Evolutionary conservation across 2,113 vertebrate species (phyloP).

Genomic region (Pheucticus melanocephalus): DNA sequence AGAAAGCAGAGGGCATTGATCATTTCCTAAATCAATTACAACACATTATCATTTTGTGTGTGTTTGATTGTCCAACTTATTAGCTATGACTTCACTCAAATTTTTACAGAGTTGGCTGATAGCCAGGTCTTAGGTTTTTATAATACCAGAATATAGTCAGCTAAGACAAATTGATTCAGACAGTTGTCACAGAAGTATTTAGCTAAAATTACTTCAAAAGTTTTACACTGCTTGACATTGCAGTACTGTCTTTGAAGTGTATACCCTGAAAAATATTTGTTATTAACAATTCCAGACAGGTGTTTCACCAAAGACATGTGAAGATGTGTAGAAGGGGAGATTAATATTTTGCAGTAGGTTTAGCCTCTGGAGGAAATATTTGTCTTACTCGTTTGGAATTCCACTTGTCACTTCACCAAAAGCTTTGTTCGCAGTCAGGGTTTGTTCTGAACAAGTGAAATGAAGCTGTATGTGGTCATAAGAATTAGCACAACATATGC

Average conservation of each 20-base stretch:
- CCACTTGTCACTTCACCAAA: constrained; percentile 73
- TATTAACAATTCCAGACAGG: constrained; percentile 81
- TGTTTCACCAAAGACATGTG: constrained; percentile 76
- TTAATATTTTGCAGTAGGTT: constrained; percentile 75
- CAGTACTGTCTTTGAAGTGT: constrained; percentile 77
- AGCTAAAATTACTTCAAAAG: constrained; percentile 77
- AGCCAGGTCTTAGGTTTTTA: constrained; percentile 54
- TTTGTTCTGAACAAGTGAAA: constrained; percentile 68
- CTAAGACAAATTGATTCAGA: constrained; percentile 78
- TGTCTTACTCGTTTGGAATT: constrained; percentile 75
- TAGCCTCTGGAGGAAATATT: constrained; percentile 77
- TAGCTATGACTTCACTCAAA: constrained; percentile 33
- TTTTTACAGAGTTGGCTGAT: constrained; percentile 65
- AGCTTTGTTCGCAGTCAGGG: constrained; percentile 48
- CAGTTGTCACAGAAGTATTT: constrained; percentile 81
- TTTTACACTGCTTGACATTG: constrained; percentile 74
- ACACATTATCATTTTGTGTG: neutral
- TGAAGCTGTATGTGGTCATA: constrained; percentile 56
- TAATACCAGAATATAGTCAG: constrained; percentile 58
- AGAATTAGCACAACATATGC: constrained; percentile 61
- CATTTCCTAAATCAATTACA: neutral
- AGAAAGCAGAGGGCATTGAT: neutral
- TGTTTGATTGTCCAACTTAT: constrained; percentile 45
- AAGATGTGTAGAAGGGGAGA: constrained; percentile 76
- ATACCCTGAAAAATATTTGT: constrained; percentile 77